These are phyloP conservation scores for Micoletzkya japonica DNA, from an alignment of 2,888 invertebrate species.

Conservation along the genomic window DNA sequence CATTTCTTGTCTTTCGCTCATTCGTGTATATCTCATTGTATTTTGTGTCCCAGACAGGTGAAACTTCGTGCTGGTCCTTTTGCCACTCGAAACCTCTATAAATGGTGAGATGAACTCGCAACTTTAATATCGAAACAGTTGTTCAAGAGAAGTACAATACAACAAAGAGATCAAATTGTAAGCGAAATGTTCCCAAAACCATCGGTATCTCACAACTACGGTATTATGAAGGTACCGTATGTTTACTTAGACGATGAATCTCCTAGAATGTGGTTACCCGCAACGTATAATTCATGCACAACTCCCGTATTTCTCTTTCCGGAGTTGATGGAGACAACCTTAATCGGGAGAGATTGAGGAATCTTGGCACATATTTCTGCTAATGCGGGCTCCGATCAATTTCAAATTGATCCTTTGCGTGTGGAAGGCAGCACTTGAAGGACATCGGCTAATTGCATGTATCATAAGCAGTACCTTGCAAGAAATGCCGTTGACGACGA, in stretches of 20 bases:
- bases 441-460: not conserved
- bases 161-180: no score
- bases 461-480: slow-evolving; percentile 43
- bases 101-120: no score
- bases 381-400: not conserved
- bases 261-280: slow-evolving; percentile 32
- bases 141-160: no score
- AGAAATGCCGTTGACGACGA: slow-evolving; percentile 69
- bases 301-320: slow-evolving; percentile 72
- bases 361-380: not conserved
- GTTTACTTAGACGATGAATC: not conserved
- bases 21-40: no score
- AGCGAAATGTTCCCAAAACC: not conserved
- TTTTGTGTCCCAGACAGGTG: no score
- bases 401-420: not conserved
- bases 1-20: no score
- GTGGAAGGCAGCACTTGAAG: not conserved
- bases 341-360: not conserved
- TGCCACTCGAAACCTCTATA: no score
- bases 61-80: no score
- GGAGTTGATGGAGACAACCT: slow-evolving; percentile 56
- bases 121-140: no score
- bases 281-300: slow-evolving; percentile 54
- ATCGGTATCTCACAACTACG: no score
- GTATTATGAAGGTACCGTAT: no score